phyloP scores from a whole-genome alignment of 2,797 vertebrate genomes.

The Enteromius argenteus region DNA sequence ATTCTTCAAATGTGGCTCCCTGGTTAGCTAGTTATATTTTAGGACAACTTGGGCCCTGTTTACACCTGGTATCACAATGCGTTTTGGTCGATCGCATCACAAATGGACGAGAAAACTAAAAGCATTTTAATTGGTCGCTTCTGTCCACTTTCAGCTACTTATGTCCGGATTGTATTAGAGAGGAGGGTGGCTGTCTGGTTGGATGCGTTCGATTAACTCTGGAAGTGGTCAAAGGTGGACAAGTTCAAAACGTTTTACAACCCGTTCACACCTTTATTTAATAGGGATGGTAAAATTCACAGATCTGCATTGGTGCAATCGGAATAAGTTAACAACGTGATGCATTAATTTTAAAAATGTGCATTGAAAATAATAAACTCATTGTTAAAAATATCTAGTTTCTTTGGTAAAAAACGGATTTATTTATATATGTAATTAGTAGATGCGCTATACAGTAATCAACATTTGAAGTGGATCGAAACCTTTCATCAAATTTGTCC shows the following conservation, averaged over 20 bases:
- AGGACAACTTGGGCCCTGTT: neutral
- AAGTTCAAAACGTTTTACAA: neutral
- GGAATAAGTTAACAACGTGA: too few species aligned
- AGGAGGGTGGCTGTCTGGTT: neutral
- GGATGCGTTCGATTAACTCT: neutral
- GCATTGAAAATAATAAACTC: too few species aligned
- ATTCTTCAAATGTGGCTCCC: neutral
- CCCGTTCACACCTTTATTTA: neutral
- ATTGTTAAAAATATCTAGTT: too few species aligned
- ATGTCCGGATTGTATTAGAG: neutral
- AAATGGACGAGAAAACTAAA: neutral
- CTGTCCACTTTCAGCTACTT: neutral
- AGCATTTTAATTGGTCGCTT: neutral
- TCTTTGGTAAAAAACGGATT: too few species aligned
- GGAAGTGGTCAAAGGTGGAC: neutral
- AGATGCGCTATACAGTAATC: neutral
- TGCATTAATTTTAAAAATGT: too few species aligned
- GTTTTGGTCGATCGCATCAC: neutral
- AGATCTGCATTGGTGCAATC: too few species aligned
- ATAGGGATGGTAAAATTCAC: too few species aligned
- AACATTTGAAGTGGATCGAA: too few species aligned
- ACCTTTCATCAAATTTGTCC: too few species aligned
- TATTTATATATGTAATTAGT: neutral
- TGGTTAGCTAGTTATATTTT: neutral
- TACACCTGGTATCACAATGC: neutral